Evolutionary conservation across 2,113 vertebrate genomes (phyloP).

Genomic region (Megalops atlanticus): DNA sequence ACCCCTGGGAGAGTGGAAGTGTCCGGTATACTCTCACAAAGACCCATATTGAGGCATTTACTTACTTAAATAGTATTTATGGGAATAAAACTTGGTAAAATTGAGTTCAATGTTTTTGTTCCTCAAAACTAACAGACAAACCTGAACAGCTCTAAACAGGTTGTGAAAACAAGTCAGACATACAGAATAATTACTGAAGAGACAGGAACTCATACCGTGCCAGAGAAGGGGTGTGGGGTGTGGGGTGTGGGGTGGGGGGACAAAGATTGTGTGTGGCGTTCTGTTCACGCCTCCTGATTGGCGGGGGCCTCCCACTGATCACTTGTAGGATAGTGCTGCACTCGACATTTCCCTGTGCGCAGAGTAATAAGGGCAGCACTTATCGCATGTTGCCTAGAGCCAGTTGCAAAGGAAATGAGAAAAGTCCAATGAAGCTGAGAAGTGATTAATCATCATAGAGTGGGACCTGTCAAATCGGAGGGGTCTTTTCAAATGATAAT

Average conservation of each 20-base stretch:
- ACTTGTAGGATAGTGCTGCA: conserved; percentile 74
- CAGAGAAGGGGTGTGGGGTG: conserved; percentile 30
- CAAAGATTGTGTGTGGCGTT: conserved; percentile 51
- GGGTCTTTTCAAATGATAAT: conserved; percentile 95
- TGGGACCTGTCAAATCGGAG: conserved; percentile 93
- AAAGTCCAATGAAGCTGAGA: conserved; percentile 89
- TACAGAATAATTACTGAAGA: conserved; percentile 57
- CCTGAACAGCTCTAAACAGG: conserved; percentile 4
- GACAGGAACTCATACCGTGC: conserved; percentile 52
- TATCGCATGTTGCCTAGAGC: conserved; percentile 92
- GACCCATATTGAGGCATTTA: not conserved
- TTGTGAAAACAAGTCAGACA: conserved; percentile 43
- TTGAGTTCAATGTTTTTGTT: too few species aligned
- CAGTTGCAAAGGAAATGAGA: conserved; percentile 86
- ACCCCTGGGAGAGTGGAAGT: not conserved
- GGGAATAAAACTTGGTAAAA: too few species aligned
- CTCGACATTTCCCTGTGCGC: conserved; percentile 87
- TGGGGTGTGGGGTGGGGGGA: conserved; percentile 40
- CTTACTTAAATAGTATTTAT: too few species aligned
- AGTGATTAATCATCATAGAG: conserved; percentile 99
- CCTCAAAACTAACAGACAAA: not conserved
- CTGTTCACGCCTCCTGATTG: conserved; percentile 46
- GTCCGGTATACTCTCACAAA: not conserved
- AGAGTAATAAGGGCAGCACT: conserved; percentile 95
- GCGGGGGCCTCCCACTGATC: conserved; percentile 72